Evolutionary conservation across 2,113 vertebrate species (phyloP).

Genomic region (Rhineura floridana): DNA sequence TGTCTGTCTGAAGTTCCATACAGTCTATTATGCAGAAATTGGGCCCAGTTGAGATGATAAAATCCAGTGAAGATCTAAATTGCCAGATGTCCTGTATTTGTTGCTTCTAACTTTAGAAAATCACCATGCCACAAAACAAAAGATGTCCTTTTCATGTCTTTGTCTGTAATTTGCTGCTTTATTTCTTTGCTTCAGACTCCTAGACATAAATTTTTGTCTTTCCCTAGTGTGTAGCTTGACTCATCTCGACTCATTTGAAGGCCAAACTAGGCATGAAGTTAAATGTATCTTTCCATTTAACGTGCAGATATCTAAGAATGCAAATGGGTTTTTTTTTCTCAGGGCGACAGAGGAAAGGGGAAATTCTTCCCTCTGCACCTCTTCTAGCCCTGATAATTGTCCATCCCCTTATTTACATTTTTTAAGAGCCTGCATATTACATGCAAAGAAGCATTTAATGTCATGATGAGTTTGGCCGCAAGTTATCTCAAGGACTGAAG

Average conservation of each 20-base stretch:
- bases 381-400: too few relatives aligned
- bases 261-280: background rate
- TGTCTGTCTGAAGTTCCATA: background rate
- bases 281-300: background rate
- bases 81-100: too few relatives aligned
- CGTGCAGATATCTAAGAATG: background rate
- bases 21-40: background rate
- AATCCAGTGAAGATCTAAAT: conserved; percentile 4
- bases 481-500: too few relatives aligned
- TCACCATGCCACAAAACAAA: background rate
- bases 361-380: background rate
- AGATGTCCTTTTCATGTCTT: background rate
- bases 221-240: background rate
- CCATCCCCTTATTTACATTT: too few relatives aligned
- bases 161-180: background rate
- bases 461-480: too few relatives aligned
- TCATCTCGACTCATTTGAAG: background rate
- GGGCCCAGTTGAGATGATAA: background rate
- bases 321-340: background rate
- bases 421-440: too few relatives aligned
- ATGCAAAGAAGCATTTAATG: too few relatives aligned
- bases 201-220: background rate
- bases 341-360: background rate
- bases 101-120: background rate
- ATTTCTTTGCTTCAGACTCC: background rate